phyloP scores from a whole-genome alignment of 64 coral and sea anemone species.

The Dendronephthya gigantea region DNA sequence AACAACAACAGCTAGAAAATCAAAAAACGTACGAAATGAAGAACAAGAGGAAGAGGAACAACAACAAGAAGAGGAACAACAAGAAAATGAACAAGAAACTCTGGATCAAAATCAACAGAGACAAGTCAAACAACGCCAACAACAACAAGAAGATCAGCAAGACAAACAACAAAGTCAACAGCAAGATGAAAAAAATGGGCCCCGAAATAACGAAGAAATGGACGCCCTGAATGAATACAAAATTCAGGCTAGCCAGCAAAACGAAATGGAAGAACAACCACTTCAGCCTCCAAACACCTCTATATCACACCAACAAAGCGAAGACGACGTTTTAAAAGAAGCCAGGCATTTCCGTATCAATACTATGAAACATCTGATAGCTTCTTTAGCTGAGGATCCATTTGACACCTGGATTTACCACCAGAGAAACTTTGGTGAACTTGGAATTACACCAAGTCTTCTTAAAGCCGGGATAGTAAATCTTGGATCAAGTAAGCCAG shows the following conservation, averaged over 20 bases:
- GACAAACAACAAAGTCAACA: not conserved
- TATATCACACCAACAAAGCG: not conserved
- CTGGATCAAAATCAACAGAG: not conserved
- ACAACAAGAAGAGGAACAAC: not conserved
- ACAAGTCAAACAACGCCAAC: not conserved
- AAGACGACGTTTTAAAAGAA: not conserved
- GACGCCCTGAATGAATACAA: not conserved
- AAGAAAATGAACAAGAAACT: not conserved
- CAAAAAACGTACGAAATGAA: too few species aligned
- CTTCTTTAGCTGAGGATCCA: conserved; percentile 57
- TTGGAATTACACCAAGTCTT: conserved; percentile 55
- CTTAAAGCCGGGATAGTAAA: conserved; percentile 61
- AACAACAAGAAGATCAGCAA: not conserved
- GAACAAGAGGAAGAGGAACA: not conserved
- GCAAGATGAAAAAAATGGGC: not conserved
- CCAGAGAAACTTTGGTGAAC: conserved; percentile 55
- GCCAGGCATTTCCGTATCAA: conserved; percentile 29
- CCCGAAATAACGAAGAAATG: not conserved
- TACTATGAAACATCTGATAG: conserved; percentile 36
- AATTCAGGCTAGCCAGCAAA: not conserved
- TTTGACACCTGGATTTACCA: conserved; percentile 83
- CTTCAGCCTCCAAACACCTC: not conserved
- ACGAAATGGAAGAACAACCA: not conserved
- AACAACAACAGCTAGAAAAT: not conserved
- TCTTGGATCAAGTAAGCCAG: conserved; percentile 50